Evolutionary conservation across 2,888 invertebrate genomes (phyloP).

Genomic region (Polylopha cassiicola): DNA sequence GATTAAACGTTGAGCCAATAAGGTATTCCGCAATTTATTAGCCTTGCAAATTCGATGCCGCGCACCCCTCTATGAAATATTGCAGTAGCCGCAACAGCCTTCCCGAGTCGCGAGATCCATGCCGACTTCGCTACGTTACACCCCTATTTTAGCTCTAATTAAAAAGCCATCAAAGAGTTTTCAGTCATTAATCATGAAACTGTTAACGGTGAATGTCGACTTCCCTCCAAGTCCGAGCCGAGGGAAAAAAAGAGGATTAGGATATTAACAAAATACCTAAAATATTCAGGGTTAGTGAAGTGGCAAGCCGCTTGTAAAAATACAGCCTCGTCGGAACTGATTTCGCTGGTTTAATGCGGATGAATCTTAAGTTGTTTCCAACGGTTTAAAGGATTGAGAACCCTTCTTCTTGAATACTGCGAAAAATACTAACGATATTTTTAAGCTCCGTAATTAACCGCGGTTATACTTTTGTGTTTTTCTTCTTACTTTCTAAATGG

Average conservation of each 20-base stretch:
- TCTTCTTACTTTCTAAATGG: conserved; percentile 38
- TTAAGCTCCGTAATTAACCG: conserved; percentile 68
- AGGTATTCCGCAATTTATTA: conserved; percentile 75
- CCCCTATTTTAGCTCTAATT: conserved; percentile 77
- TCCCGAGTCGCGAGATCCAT: conserved; percentile 37
- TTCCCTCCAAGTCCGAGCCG: conserved; percentile 54
- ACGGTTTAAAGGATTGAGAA: conserved; percentile 66
- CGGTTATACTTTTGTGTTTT: conserved; percentile 44
- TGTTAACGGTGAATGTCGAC: conserved; percentile 74
- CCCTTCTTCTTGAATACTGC: conserved; percentile 55
- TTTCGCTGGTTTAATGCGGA: conserved; percentile 59
- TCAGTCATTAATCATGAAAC: conserved; percentile 78
- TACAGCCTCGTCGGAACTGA: conserved; percentile 46
- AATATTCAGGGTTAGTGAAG: conserved; percentile 69
- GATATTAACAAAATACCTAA: conserved; percentile 72
- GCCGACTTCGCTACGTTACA: conserved; percentile 52
- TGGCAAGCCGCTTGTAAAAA: conserved; percentile 61
- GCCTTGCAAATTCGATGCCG: conserved; percentile 73
- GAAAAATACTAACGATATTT: conserved; percentile 64
- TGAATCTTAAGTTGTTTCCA: conserved; percentile 66
- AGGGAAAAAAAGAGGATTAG: conserved; percentile 68
- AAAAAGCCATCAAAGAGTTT: conserved; percentile 79
- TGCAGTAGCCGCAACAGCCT: conserved; percentile 64
- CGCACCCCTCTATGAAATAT: conserved; percentile 70
- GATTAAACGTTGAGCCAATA: conserved; percentile 70